A percentile compares a stretch with the other conserved stretches of the same genome.
Evolutionary conservation across 2,797 vertebrate genomes (phyloP).

Genomic region (Bovichtus variegatus): DNA sequence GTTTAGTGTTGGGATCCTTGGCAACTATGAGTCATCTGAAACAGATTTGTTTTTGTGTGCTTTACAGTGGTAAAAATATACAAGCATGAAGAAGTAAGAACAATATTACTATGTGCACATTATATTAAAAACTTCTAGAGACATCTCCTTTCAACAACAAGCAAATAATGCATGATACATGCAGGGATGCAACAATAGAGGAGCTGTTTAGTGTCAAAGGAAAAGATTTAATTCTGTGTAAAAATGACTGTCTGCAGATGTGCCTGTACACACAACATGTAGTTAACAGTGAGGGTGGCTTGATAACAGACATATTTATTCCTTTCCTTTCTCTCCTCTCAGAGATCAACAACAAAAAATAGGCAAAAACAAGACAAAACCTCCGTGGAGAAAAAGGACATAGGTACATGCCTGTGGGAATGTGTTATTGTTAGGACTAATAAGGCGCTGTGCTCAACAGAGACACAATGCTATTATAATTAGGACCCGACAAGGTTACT

Average conservation of each 20-base stretch:
- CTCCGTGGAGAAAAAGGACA: conserved; percentile 51
- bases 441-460: conserved; percentile 62
- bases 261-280: background rate
- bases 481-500: conserved; percentile 72
- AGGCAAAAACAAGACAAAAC: conserved; percentile 54
- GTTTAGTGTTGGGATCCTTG: conserved; percentile 35
- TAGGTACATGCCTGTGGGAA: conserved; percentile 65
- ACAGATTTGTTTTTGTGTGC: conserved; percentile 23
- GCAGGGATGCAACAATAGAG: background rate
- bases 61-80: conserved; percentile 14
- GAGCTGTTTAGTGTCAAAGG: background rate
- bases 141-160: conserved; percentile 10
- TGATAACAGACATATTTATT: conserved; percentile 29
- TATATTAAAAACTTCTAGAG: conserved; percentile 24
- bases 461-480: conserved; percentile 68
- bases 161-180: conserved; percentile 9
- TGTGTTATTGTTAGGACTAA: conserved; percentile 68
- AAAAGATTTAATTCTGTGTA: background rate
- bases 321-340: conserved; percentile 25
- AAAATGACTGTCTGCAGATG: background rate
- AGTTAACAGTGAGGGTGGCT: conserved; percentile 14
- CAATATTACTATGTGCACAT: background rate
- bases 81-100: background rate
- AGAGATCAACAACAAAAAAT: conserved; percentile 47
- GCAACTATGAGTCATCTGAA: conserved; percentile 40